These are phyloP conservation scores for Chironomus striatipennis DNA, from an alignment of 1,140 invertebrate genomes.

Conservation along the genomic window DNA sequence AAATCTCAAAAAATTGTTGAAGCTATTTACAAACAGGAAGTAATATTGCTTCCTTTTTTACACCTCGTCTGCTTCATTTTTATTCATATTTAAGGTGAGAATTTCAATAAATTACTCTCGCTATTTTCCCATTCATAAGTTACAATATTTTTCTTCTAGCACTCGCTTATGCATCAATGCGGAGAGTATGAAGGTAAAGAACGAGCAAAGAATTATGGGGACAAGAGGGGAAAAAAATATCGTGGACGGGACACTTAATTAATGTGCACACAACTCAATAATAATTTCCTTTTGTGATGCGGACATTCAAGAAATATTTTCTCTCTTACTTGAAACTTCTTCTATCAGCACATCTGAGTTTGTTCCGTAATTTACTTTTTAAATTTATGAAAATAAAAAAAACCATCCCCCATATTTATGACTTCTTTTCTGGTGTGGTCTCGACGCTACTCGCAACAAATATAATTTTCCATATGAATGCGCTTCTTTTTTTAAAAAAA, in stretches of 20 bases:
- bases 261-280: not conserved
- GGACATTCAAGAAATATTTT: not conserved
- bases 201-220: too few species aligned
- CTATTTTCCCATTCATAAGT: not conserved
- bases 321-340: not conserved
- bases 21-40: too few species aligned
- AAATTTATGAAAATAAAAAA: not conserved
- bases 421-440: not conserved
- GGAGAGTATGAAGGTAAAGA: not conserved
- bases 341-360: not conserved
- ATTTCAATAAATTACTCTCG: constrained; percentile 8
- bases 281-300: not conserved
- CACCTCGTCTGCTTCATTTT: not conserved
- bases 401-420: too few species aligned
- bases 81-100: constrained; percentile 4
- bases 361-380: not conserved
- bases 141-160: not conserved
- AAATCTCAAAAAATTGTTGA: too few species aligned
- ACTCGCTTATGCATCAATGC: not conserved
- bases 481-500: not conserved
- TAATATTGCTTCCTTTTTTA: too few species aligned
- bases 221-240: too few species aligned
- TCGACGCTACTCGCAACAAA: not conserved
- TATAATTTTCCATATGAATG: constrained; percentile 19
- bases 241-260: constrained; percentile 6